Evolutionary conservation across 2,113 vertebrate species (phyloP), one percentile per base, ranked within the genome.

Genomic region (Manacus vitellinus): DNA sequence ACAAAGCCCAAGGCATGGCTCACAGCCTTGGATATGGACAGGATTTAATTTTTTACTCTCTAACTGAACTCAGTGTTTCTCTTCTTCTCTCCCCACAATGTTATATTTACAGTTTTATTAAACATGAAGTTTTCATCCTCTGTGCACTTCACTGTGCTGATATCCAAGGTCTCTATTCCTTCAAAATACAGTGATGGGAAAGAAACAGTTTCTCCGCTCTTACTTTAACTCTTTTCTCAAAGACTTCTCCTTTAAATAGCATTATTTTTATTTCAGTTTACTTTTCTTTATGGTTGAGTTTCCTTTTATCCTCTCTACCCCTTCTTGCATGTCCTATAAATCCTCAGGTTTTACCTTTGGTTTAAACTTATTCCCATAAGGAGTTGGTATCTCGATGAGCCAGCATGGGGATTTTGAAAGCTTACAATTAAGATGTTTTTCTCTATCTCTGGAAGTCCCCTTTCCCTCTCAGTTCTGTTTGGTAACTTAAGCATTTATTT

Each of bases 191-290:
- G 24, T 24, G 54, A 31, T 66, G 68, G 44, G 27, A 37, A 91
- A 89, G 16, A 77, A 94, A 71, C 25, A 11, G 8, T 80, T 89
- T 78, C 51, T 54, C 18, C 12, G 39, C 16, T 92, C 23, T 73
- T 85, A 31, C 18, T 62, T 78, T 75, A 73, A 67, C 12, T 61
- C 13, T 72, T 47, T 74, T 68, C 65, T 90, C 33, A 67, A 55
- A 68, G 44, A 88, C 22, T 75, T 89, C 22, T 93, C 37, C 49
- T 81, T 89, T 88, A 85, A 90, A 83, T 62, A 77, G 24, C 31
- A 79, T 77, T 79, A 21, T 52, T 92, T 95, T 73, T 92, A 58
- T 94, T 95, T 85, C 8, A 6, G 9, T 91, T 80, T 94, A 63
- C 43, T 75, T 95, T 94, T 89, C 28, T 43, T 47, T 89, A 21